Evolutionary conservation across 2,113 vertebrate species (phyloP).

Genomic region (Ahaetulla prasina): DNA sequence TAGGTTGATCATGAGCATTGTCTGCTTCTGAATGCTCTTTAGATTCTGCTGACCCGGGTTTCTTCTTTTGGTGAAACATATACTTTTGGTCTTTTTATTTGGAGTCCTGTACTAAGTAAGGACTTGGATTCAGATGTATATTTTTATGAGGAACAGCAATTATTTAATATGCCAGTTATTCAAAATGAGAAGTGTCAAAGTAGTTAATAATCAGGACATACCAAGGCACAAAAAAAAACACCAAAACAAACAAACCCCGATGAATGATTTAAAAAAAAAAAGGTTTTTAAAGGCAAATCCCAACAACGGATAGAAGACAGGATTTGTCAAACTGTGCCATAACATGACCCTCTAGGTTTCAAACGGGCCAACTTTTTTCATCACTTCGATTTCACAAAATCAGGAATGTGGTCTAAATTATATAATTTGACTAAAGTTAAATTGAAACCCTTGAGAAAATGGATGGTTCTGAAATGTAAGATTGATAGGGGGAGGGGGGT

Average conservation of each 20-base stretch:
- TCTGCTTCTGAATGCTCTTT: background rate
- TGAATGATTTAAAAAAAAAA: background rate
- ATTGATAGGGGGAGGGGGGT: background rate
- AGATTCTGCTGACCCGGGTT: background rate
- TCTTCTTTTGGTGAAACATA: background rate
- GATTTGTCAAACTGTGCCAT: background rate
- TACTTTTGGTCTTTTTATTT: background rate
- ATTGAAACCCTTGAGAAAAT: background rate
- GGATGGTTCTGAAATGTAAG: background rate
- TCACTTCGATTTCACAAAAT: background rate
- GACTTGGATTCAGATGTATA: background rate
- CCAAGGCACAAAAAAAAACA: background rate
- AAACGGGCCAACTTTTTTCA: background rate
- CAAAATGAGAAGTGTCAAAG: background rate
- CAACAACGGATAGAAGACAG: background rate
- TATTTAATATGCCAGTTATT: background rate
- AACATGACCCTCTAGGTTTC: background rate
- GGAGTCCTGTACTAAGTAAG: background rate
- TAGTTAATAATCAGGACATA: background rate
- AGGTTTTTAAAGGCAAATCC: background rate
- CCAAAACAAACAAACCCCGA: no score
- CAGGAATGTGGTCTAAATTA: background rate
- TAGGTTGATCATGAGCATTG: background rate
- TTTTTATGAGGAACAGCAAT: background rate
- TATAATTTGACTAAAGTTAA: background rate